Evolutionary conservation across 2,888 invertebrate genomes (phyloP).

Genomic region (Craniophora ligustri): DNA sequence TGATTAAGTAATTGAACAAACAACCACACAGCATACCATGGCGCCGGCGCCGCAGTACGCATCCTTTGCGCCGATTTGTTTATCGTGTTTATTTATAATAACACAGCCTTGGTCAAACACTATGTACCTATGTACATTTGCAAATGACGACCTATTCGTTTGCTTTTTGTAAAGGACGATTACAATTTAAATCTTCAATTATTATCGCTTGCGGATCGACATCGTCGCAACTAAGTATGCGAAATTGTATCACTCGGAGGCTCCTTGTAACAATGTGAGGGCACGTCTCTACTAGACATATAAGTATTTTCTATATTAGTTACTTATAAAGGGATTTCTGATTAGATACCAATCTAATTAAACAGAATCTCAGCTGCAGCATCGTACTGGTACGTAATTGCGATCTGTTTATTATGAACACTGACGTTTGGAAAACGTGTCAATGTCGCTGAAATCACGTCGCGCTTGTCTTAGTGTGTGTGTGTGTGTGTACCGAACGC

Average conservation of each 20-base stretch:
- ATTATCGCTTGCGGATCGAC: background rate
- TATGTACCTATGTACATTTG: constrained; percentile 11
- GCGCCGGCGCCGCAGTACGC: background rate
- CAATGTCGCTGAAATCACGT: constrained; percentile 30
- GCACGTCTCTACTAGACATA: background rate
- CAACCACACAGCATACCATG: too few relatives aligned
- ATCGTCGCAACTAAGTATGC: too few relatives aligned
- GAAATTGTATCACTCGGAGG: too few relatives aligned
- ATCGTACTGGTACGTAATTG: too few relatives aligned
- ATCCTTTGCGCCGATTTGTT: constrained; percentile 9
- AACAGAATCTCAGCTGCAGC: constrained; percentile 10
- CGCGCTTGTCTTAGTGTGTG: too few relatives aligned
- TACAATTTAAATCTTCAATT: constrained; percentile 17
- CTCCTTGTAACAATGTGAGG: constrained; percentile 17
- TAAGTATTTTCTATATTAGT: background rate
- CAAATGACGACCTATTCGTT: constrained; percentile 24
- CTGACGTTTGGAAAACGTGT: constrained; percentile 27
- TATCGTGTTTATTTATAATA: constrained; percentile 15
- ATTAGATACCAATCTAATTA: constrained; percentile 18
- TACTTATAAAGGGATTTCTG: too few relatives aligned
- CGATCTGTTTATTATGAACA: too few relatives aligned
- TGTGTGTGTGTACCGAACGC: background rate
- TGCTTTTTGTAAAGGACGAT: constrained; percentile 15
- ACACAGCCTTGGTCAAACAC: too few relatives aligned
- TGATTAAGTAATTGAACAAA: too few relatives aligned